Base-by-base conservation (phyloP, 2,113 vertebrate genomes). In the Misgurnus mizolepis region DNA sequence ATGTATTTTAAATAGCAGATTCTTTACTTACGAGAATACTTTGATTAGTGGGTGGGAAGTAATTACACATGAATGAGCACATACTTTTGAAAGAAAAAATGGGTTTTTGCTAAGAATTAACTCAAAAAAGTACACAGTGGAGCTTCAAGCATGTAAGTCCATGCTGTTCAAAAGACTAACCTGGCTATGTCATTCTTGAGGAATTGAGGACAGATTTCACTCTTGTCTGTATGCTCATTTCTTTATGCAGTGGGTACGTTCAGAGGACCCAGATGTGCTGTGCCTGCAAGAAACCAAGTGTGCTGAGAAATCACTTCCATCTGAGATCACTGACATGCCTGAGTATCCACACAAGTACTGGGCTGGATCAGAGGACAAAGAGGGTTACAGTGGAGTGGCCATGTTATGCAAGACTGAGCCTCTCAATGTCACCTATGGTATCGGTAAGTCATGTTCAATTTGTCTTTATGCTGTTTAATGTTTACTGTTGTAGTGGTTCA, bases 231-330 rank as follows among this genome's bases (percentile, higher is more conserved):
- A 14, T 79, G 1, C 18, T 60, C 5, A 5, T n/a, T 47, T 65
- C 14, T 75, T 7, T 80, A 49, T 66, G 1, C 79, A 97, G 96
- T 97, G 96, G 96, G 93, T 97, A 69, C 93, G 93, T 0, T 90
- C 95, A 76, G 96, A 97, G 90, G 85, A 88, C 61, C 96, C 96
- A 9, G 95, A 97, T 74, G 88, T 97, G 40, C 76, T 97, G 73
- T 97, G 95, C 87, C 93, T 97, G 67, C 96, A 97, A 85, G 96
- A 97, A 84, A 96, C 94, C 0, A 97, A 97, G 85, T 97, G 96
- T 83, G 90, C 92, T 0, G 92, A 95, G 84, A 96, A 94, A 64
- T 83, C 89, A 64, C 90, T 97, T 27, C 96, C 96, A 0, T 80
- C 88, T 0, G 94, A 95, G 0, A 93, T 97, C 85, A 95, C 91